Base-by-base conservation (phyloP, 2,888 invertebrate species). In the Phengaris alcon region DNA sequence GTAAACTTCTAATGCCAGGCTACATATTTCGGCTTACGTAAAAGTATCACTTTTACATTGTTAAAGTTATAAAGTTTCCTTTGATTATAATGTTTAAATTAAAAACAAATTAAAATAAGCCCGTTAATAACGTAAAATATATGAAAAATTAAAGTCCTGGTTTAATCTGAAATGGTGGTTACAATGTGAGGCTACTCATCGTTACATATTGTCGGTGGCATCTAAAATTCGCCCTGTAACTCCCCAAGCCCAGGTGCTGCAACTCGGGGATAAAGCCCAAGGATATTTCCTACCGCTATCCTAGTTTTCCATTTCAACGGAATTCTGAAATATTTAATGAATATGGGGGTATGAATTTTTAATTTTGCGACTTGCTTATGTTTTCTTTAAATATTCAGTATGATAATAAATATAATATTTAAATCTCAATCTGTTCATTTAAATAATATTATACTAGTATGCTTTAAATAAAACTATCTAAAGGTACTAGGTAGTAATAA, bases 211-310 rank as follows among this genome's bases (percentile, higher is more conserved):
- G 76, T 77, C 80, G 81, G 75, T 80, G 54, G 70, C 75, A 57
- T 70, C 82, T 82, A 85, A 89, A 89, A 88, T 89, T 87, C 82
- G 79, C 80, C 80, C 80, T 84, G 84, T 75, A 77, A 75, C 72
- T 82, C 85, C 78, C 82, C 77, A 84, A 87, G 82, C 88, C 80
- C 88, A 89, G 89, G 90, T 90, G 90, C 84, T 84, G 73, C 48
- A 75, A 81, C 86, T 84, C 83, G 80, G 84, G 82, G 83, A 83
- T 82, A 82, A 84, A 81, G 85, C 88, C 88, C 89, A 89, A 89
- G 89, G 86, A 86, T 89, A 88, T 89, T 87, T 82, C 82, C 78
- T 83, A 85, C 83, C 83, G 83, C 83, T 85, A 86, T 85, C 84
- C 86, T 88, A 87, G 88, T 87, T 64, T 70, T 55, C 69, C 69